phyloP scores from a whole-genome alignment of 2,113 vertebrate genomes.

The Chloropsis cyanopogon region DNA sequence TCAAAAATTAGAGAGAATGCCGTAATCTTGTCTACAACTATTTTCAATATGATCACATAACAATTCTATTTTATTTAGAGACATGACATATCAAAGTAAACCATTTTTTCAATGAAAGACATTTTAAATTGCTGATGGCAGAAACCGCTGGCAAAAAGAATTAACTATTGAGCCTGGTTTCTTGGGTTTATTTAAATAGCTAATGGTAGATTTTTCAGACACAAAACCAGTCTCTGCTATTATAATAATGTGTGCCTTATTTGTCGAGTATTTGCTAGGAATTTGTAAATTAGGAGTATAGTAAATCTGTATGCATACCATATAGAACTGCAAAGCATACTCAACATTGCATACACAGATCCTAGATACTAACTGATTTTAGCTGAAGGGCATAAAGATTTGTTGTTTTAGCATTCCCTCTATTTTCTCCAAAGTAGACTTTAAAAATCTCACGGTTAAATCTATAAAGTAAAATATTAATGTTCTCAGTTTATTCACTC shows the following conservation, averaged over 20 bases:
- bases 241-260: not conserved
- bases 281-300: not conserved
- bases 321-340: not conserved
- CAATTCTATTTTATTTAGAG: not conserved
- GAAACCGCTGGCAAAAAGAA: not conserved
- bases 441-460: not conserved
- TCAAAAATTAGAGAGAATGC: not conserved
- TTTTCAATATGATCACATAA: not conserved
- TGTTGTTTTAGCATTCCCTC: not conserved
- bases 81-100: not conserved
- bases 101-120: not conserved
- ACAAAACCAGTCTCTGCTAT: not conserved
- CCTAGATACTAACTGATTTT: not conserved
- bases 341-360: not conserved
- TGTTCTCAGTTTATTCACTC: not conserved
- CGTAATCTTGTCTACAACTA: not conserved
- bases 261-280: not conserved
- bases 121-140: not conserved
- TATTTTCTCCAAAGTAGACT: not conserved
- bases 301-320: not conserved
- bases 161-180: not conserved
- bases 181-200: not conserved
- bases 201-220: not conserved
- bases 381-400: not conserved
- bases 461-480: not conserved